Base-by-base conservation (phyloP, 2,888 invertebrate species). In the Gisinianus flammeolus region DNA sequence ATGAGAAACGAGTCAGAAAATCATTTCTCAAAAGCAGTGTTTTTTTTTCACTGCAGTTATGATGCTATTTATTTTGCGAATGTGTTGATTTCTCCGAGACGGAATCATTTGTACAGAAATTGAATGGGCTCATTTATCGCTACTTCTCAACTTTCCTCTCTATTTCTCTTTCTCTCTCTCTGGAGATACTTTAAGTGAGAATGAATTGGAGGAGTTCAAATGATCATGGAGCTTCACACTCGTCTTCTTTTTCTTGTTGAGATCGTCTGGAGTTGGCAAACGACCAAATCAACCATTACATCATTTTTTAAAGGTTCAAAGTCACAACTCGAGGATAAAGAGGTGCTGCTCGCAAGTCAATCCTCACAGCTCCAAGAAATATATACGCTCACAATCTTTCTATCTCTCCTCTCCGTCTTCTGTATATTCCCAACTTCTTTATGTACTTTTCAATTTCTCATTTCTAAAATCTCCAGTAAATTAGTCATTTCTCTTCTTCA, bases 241-340 rank as follows among this genome's bases (percentile, higher is more conserved):
- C 24, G 12, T 58, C 56, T 22, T 31, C 22, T 0, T 72, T 12
- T 16, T 24, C 19, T 30, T 71, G 71, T 54, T 24, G 30, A 8
- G 30, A 26, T 12, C 12, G 22, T 58, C 26, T 54, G 70, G 10
- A 58, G 30, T 72, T 72, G 72, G 72, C 72, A 72, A 58, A n/a
- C n/a, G 58, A 72, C 72, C 72, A 56, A 72, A 72, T 72, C 58
- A 58, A 72, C 58, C 72, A 72, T 72, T 58, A 72, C 72, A 72
- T 72, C 72, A 72, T 72, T 62, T 58, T 72, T 72, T n/a, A n/a
- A 58, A 31, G 58, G 67, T 67, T 58, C 31, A 56, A 72, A 72
- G 72, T 72, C 72, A 62, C 28, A 72, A 58, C n/a, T 10, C 8
- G 16, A 58, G 58, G 22, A n/a, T 58, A 22, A 58, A 22, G 58